These are phyloP conservation scores for Drosophila niveifrons DNA, from an alignment of 2,888 invertebrate genomes.

Conservation along the genomic window DNA sequence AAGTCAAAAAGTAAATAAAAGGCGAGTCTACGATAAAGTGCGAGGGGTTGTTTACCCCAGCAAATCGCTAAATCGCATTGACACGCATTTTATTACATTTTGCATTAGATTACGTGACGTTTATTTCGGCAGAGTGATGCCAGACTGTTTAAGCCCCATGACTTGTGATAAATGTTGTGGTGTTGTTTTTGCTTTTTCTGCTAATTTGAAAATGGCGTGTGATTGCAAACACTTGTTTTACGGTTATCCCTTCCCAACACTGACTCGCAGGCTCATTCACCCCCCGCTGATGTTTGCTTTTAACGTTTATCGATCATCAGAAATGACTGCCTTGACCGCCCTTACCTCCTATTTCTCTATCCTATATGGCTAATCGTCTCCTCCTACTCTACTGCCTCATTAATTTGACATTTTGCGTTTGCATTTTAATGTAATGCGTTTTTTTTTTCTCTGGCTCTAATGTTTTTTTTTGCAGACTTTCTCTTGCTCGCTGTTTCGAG, in stretches of 20 bases:
- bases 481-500: background rate
- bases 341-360: constrained; percentile 3
- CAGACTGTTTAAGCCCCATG: constrained; percentile 38
- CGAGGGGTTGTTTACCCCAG: constrained; percentile 24
- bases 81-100: constrained; percentile 74
- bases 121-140: constrained; percentile 58
- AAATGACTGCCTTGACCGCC: constrained; percentile 8
- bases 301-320: constrained; percentile 73
- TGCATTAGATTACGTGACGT: constrained; percentile 73
- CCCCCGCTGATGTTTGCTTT: constrained; percentile 54
- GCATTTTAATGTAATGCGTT: constrained; percentile 38
- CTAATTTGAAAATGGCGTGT: constrained; percentile 79
- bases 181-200: constrained; percentile 16
- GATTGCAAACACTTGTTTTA: constrained; percentile 74
- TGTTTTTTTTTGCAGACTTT: background rate
- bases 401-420: constrained; percentile 57
- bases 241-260: background rate
- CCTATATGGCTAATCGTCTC: constrained; percentile 32
- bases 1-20: constrained; percentile 65
- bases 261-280: background rate
- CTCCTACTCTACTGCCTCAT: constrained; percentile 33
- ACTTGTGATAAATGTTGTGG: constrained; percentile 41
- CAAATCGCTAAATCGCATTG: constrained; percentile 65
- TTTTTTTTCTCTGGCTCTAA: constrained; percentile 24
- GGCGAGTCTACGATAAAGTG: constrained; percentile 18